Conservation (phyloP, 2,113 vertebrate genomes). For the Pedetes capensis region DNA sequence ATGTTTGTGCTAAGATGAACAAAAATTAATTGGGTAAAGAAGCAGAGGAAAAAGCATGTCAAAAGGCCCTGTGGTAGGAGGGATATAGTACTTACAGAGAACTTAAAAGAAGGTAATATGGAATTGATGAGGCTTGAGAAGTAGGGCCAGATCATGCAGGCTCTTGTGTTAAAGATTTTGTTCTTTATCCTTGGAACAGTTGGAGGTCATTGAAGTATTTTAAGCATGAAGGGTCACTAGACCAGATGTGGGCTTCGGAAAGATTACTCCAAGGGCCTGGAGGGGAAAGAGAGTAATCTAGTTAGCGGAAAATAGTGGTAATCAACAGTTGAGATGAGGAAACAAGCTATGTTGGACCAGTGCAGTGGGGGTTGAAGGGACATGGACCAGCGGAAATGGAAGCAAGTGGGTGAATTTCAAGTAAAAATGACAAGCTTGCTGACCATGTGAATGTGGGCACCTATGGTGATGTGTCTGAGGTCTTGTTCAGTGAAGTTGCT, state of each 20-base stretch:
- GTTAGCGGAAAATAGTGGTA: background rate
- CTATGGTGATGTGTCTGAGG: background rate
- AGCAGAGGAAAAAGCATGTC: background rate
- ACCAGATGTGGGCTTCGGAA: background rate
- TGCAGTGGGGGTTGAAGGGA: no score
- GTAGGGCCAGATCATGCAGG: background rate
- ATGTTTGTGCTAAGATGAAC: background rate
- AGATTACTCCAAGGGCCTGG: background rate
- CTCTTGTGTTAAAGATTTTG: background rate
- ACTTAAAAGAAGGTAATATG: background rate
- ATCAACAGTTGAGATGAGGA: background rate
- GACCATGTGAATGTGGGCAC: background rate
- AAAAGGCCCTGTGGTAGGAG: background rate
- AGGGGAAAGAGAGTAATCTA: background rate
- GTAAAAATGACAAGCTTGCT: background rate
- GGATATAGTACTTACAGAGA: background rate
- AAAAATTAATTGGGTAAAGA: background rate
- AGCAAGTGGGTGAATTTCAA: background rate
- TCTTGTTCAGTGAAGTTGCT: background rate
- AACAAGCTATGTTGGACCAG: background rate
- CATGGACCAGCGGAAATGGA: background rate
- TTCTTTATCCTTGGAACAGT: background rate
- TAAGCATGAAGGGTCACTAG: background rate
- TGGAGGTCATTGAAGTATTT: constrained; percentile 2
- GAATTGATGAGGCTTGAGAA: background rate